phyloP scores from a whole-genome alignment of 2,888 invertebrate species.

The Tachina lurida region DNA sequence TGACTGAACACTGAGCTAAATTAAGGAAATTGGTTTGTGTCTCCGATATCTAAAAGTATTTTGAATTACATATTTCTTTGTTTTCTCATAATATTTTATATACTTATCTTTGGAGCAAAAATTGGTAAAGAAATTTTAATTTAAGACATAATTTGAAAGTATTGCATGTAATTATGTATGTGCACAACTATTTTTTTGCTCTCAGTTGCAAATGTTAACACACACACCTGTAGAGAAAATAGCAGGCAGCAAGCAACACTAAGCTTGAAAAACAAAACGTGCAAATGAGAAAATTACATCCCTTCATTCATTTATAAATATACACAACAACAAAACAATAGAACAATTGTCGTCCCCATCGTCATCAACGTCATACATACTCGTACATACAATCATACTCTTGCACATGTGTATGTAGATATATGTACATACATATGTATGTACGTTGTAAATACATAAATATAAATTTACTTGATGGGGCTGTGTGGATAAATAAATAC shows the following conservation, averaged over 20 bases:
- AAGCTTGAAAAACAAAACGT: constrained; percentile 68
- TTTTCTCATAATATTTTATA: too few relatives aligned
- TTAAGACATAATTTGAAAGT: too few relatives aligned
- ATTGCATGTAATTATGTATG: too few relatives aligned
- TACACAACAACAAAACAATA: constrained; percentile 67
- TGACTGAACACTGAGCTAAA: too few relatives aligned
- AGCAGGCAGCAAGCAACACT: constrained; percentile 36
- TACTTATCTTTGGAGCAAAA: too few relatives aligned
- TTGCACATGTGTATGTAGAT: background rate
- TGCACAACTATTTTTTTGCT: constrained; percentile 13
- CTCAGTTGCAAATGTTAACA: constrained; percentile 4
- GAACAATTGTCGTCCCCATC: constrained; percentile 60
- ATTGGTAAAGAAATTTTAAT: too few relatives aligned
- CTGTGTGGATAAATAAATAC: constrained; percentile 36
- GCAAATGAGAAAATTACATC: constrained; percentile 80
- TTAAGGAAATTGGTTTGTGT: too few relatives aligned
- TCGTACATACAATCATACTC: constrained; percentile 18
- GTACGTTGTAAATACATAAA: background rate
- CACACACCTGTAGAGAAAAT: constrained; percentile 7
- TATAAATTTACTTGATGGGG: constrained; percentile 17
- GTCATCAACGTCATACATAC: constrained; percentile 36
- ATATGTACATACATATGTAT: background rate
- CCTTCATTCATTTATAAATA: constrained; percentile 80
- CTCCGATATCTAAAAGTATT: too few relatives aligned
- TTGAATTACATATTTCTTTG: too few relatives aligned